Base-by-base conservation (phyloP, 2,888 invertebrate genomes). In the Caenorhabditis sp. region DNA sequence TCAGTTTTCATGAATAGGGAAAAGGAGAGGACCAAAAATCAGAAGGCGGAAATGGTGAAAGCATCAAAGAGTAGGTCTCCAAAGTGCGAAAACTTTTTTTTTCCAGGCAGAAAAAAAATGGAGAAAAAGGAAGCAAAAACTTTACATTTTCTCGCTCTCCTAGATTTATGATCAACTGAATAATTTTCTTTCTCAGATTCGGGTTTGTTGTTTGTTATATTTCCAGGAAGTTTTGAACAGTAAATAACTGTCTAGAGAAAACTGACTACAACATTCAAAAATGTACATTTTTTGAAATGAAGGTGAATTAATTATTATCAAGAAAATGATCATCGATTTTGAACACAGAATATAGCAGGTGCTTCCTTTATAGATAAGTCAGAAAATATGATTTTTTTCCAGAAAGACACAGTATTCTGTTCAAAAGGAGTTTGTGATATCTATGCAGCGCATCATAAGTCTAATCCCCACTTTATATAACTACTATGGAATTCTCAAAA, bases 81-180 rank as follows among this genome's bases (percentile, higher is more conserved):
- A 43, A 43, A 43, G 43, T 43, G 43, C 43, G 17, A 43, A 43
- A 36, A 12, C 36, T 43, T 43, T 17, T 43, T 43, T 17, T 17
- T 43, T 43, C 43, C 43, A 17, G 43, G 43, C 43, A 17, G 43
- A 5, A 17, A 10, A 43, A 43, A 43, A 43, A 43, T 3, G 43
- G 3, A 26, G 26, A 17, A 17, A 5, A 4, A 36, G 17, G 4
- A 4, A 36, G 21, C 10, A 31, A 17, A 24, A 54, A 62, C 37
- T 24, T 1, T 37, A 23, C 24, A 10, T 10, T 24, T 37, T 1
- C 23, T 53, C 31, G n/a, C 26, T 24, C 3, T 43, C 19, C 23
- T 3, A 62, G 37, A 23, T 54, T 37, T 62, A 31, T 59, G 49
- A 23, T 59, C 23, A 59, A 49, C 26, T 59, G 24, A 23, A 59